Percentiles rank a stretch among this genome's conserved stretches.
These are phyloP conservation scores for Lottia gigantea DNA, from an alignment of 2,888 invertebrate genomes.

Conservation along the genomic window DNA sequence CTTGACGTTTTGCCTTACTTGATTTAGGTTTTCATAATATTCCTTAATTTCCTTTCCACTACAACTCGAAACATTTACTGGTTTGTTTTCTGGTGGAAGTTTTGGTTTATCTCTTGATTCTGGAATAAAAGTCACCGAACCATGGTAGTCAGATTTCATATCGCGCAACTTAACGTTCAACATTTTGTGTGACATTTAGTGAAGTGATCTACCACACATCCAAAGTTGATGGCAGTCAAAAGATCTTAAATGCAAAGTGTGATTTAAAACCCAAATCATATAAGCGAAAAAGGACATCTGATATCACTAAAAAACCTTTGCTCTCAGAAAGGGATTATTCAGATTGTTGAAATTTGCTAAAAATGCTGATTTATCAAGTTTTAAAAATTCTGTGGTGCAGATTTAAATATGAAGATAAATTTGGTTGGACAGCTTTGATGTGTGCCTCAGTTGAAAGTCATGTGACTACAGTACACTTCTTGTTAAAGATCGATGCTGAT, in stretches of 20 bases:
- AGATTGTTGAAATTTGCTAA: conserved; percentile 50
- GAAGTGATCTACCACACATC: no score
- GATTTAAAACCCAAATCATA: not conserved
- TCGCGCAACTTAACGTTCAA: not conserved
- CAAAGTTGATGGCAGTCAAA: no score
- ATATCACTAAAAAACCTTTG: not conserved
- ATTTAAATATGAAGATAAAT: conserved; percentile 75
- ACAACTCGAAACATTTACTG: not conserved
- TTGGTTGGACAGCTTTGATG: conserved; percentile 86
- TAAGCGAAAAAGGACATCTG: not conserved
- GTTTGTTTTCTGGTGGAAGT: not conserved
- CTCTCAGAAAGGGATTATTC: not conserved
- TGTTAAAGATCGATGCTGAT: conserved; percentile 75
- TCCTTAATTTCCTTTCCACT: conserved; percentile 37
- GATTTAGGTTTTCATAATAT: conserved; percentile 44
- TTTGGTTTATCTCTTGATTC: not conserved
- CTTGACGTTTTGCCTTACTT: no score
- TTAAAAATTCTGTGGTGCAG: conserved; percentile 47
- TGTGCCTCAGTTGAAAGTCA: conserved; percentile 81
- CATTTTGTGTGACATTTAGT: no score
- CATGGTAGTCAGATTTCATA: conserved; percentile 15
- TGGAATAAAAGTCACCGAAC: conserved; percentile 34
- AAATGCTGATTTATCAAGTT: conserved; percentile 46
- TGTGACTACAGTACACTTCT: conserved; percentile 72
- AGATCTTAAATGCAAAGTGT: not conserved